These are phyloP conservation scores for Megaceryle alcyon DNA, from an alignment of 2,797 vertebrate species.

Conservation along the genomic window DNA sequence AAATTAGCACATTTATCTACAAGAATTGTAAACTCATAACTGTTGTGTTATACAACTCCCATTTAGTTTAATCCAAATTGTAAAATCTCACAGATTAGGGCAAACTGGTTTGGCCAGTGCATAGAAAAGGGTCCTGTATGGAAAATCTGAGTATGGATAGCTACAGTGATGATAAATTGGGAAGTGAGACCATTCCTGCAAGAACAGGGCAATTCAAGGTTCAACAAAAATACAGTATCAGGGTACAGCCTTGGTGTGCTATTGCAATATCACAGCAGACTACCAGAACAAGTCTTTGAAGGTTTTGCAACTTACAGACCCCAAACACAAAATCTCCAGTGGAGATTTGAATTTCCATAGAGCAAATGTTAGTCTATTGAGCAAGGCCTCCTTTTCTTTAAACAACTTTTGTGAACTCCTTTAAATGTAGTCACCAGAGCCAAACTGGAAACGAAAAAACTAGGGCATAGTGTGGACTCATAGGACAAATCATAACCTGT, in stretches of 20 bases:
- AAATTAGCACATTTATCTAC: neutral
- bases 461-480: neutral
- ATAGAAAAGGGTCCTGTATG: neutral
- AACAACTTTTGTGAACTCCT: neutral
- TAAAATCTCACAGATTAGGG: neutral
- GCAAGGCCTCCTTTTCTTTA: neutral
- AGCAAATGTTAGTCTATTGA: neutral
- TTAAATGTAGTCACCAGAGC: neutral
- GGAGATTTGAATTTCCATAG: accelerated
- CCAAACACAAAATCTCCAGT: neutral
- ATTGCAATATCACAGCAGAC: neutral
- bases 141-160: neutral
- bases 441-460: neutral
- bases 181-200: neutral
- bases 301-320: neutral
- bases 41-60: neutral
- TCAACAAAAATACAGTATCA: neutral
- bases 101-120: neutral
- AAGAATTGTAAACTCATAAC: neutral
- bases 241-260: neutral
- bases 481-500: neutral
- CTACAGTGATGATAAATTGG: neutral
- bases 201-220: neutral
- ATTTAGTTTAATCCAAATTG: neutral
- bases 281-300: neutral